Percentiles rank a stretch among this genome's conserved stretches.
Evolutionary conservation across 2,888 invertebrate genomes (phyloP).

Genomic region (Lysandra bellargus): DNA sequence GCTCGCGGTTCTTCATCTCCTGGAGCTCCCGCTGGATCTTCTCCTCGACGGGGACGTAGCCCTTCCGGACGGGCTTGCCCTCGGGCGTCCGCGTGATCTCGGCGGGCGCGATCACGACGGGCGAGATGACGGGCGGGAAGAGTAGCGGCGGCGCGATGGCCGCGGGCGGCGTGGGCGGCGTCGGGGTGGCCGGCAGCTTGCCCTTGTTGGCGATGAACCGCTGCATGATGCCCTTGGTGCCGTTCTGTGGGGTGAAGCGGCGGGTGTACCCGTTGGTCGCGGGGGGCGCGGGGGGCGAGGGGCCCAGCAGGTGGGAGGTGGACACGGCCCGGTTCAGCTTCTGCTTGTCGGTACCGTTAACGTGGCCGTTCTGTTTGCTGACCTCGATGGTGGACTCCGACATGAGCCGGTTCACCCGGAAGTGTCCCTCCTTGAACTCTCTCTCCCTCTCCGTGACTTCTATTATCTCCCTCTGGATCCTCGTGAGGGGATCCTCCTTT

Average conservation of each 20-base stretch:
- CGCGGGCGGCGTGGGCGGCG: conserved; percentile 53
- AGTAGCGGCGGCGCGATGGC: conserved; percentile 60
- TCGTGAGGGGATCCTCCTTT: conserved; percentile 86
- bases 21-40: conserved; percentile 92
- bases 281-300: conserved; percentile 62
- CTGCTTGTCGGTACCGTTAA: conserved; percentile 62
- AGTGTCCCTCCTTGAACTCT: conserved; percentile 85
- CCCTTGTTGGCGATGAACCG: conserved; percentile 91
- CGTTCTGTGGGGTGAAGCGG: conserved; percentile 83
- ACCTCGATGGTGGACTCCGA: conserved; percentile 75
- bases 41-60: conserved; percentile 91
- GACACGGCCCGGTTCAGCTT: conserved; percentile 69
- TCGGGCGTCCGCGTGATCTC: conserved; percentile 79
- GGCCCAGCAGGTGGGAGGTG: conserved; percentile 69
- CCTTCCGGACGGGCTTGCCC: conserved; percentile 85
- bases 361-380: conserved; percentile 70
- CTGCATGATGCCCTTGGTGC: conserved; percentile 91
- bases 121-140: conserved; percentile 62
- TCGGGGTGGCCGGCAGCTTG: conserved; percentile 75
- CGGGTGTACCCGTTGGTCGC: conserved; percentile 74
- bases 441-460: conserved; percentile 92
- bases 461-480: conserved; percentile 94
- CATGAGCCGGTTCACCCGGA: conserved; percentile 67
- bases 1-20: conserved; percentile 91
- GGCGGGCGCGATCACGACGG: conserved; percentile 53